Evolutionary conservation across 2,113 vertebrate species (phyloP), one percentile per base, ranked within the genome.

Genomic region (Paedocypris sp.): DNA sequence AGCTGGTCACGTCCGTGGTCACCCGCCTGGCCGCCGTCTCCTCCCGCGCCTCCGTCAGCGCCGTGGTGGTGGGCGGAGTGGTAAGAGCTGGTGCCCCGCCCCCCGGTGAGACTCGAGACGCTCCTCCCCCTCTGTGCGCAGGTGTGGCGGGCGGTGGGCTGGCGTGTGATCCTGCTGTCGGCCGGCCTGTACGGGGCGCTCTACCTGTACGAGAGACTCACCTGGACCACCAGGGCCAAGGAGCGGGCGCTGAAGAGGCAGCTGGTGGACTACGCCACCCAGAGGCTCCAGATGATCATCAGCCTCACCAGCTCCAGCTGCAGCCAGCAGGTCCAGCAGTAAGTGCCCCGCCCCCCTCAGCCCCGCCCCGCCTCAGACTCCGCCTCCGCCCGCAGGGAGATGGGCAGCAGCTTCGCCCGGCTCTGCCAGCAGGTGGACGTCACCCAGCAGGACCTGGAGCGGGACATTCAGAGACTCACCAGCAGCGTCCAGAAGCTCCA

Each of bases 261-360:
- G 76, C 97, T 98, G 77, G 93, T 98, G n/a, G 89, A 88, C 76
- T 98, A 94, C 0, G 92, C 92, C 7, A 86, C 89, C 0, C 89
- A 97, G 36, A 97, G 92, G 56, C 87, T 98, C 66, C 90, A 96
- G 74, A 84, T 93, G 83, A 93, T 98, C 0, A 87, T 98, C 69
- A 93, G 82, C 64, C 88, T 97, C 23, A 98, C 93, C 0, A 95
- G 95, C 3, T 88, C 90, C 3, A 98, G 92, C 72, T 98, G 95
- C 64, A 98, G 91, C 74, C 91, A 94, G 66, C 95, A 98, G 79
- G 95, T 98, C 54, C 91, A 97, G 49, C 93, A 97, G 95, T 98
- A 71, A 87, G 93, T 89, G 4, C 19, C 2, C 15, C 9, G 2
- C n/a, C 7, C 13, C 13, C 20, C 3, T 13, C 20, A 39, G n/a